Conservation (phyloP, 2,113 vertebrate genomes). For the Peromyscus polionotus region DNA sequence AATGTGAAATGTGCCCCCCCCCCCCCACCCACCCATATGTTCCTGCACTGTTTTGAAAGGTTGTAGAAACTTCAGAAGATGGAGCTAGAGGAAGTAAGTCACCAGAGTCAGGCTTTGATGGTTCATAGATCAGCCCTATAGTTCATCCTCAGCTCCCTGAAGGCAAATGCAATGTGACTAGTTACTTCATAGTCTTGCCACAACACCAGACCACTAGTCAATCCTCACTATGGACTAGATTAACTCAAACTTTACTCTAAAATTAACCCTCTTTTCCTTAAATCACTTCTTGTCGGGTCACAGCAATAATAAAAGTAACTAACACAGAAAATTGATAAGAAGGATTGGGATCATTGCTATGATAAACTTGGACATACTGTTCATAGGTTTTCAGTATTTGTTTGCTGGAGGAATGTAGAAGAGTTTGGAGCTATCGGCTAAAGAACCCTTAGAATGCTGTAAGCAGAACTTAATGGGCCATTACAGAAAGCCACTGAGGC, state of each 20-base stretch:
- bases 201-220: background rate
- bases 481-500: background rate
- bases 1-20: background rate
- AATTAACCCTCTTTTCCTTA: background rate
- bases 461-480: background rate
- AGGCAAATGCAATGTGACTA: background rate
- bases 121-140: background rate
- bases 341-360: background rate
- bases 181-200: background rate
- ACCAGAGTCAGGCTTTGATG: background rate
- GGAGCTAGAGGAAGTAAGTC: background rate
- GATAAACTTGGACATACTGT: background rate
- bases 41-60: background rate
- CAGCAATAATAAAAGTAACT: background rate
- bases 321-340: background rate
- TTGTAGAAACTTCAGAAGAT: background rate
- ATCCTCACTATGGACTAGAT: background rate
- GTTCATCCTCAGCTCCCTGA: background rate
- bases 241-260: background rate
- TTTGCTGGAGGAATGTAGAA: background rate
- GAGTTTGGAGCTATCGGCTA: background rate
- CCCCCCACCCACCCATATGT: too few species aligned
- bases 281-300: background rate
- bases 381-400: background rate
- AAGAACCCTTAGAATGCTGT: background rate